Base-by-base conservation (phyloP, 1,140 invertebrate species). In the Lutraria rhynchaena region DNA sequence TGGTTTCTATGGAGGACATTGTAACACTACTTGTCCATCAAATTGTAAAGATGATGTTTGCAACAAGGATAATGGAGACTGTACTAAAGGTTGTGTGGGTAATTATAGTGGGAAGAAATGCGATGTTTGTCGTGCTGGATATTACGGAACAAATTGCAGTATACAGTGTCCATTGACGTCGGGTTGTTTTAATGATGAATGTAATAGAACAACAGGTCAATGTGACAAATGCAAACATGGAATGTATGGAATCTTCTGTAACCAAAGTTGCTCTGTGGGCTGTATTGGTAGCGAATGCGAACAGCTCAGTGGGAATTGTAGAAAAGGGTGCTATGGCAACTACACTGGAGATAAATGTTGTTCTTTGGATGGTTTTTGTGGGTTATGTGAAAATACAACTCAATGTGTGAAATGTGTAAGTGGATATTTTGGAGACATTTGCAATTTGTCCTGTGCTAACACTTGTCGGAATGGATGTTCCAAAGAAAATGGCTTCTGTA, bases 341-440 rank as follows among this genome's bases (percentile, higher is more conserved):
- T 67, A 46, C 35, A 37, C 63, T 24, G 63, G 63, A 24, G 63
- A 67, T 35, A 67, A 15, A 46, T 67, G 63, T 67, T 67, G 63
- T 46, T 13, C 27, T 4, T 2, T 7, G 17, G 35, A 29, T 27
- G 41, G 41, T 9, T 22, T 37, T 35, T 67, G 63, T 67, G 7
- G n/a, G 24, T n/a, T 9, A 4, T 67, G 63, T 46, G 4, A 4
- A 3, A 37, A 29, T 7, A 17, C 44, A 27, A 29, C 37, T 44
- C 4, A 27, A 1, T 67, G 63, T 35, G n/a, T 19, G 19, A 1
- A 46, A 67, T 67, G 63, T 46, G 37, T 4, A 46, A 5, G 17
- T 17, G 63, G 37, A 1, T 46, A 46, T 44, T 67, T 13, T 31
- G 24, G 41, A 15, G 4, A 5, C 3, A 22, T 7, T 4, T 67